These are phyloP conservation scores for Leucoraja erinaceus DNA, from an alignment of 2,113 vertebrate genomes.

Conservation along the genomic window DNA sequence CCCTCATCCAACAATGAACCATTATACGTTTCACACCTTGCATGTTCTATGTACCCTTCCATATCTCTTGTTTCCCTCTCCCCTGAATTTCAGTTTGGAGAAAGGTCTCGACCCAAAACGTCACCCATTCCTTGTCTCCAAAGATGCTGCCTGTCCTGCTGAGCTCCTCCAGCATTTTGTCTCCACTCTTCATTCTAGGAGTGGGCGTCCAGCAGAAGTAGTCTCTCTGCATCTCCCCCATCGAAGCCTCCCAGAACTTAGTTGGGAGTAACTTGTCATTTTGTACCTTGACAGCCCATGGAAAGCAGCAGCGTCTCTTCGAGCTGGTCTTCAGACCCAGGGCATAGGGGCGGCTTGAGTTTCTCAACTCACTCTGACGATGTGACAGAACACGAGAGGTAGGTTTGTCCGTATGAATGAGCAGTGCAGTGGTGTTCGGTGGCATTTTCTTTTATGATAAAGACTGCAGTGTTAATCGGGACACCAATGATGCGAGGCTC, in stretches of 20 bases:
- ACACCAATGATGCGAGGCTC: background rate
- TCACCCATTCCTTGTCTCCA: too few relatives aligned
- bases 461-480: background rate
- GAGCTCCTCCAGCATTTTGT: too few relatives aligned
- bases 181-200: background rate
- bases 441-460: background rate
- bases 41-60: too few relatives aligned
- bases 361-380: background rate
- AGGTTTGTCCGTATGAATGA: background rate
- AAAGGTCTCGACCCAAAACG: too few relatives aligned
- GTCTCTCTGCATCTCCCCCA: background rate
- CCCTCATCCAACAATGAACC: too few relatives aligned
- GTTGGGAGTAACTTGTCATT: background rate
- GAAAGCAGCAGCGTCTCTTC: slow-evolving; percentile 12
- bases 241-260: background rate
- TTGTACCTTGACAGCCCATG: background rate
- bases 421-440: background rate
- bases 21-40: too few relatives aligned
- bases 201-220: background rate
- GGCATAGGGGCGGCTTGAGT: background rate
- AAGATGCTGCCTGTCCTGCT: too few relatives aligned
- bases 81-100: too few relatives aligned
- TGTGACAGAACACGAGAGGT: background rate
- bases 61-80: too few relatives aligned
- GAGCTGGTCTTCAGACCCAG: background rate